Conservation (phyloP, 2,113 vertebrate genomes). For the Corydoras maculifer region DNA sequence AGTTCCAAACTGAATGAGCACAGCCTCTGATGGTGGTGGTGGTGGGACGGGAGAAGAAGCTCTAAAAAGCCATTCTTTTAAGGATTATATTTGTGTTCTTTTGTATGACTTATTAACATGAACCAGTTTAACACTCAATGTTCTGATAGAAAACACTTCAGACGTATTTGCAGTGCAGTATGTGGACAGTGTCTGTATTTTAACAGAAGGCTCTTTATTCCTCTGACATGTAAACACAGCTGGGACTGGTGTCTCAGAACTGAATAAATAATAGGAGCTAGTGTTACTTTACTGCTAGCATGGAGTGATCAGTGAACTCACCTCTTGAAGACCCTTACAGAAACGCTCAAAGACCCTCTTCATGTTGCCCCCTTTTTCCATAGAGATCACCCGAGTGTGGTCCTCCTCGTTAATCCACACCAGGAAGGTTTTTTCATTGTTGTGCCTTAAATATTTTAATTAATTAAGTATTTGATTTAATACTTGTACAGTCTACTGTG, state of each 20-base stretch:
- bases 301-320: conserved; percentile 30
- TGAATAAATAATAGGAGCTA: conserved; percentile 21
- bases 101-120: no score
- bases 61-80: no score
- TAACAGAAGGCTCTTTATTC: conserved; percentile 12
- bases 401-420: conserved; percentile 71
- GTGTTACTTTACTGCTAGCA: conserved; percentile 21
- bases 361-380: conserved; percentile 88
- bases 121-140: no score
- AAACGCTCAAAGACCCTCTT: conserved; percentile 93
- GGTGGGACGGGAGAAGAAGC: no score
- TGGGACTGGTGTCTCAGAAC: conserved; percentile 21
- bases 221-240: background rate
- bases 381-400: conserved; percentile 71
- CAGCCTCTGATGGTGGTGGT: no score
- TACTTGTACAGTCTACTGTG: no score
- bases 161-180: background rate
- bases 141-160: no score
- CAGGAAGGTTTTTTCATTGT: conserved; percentile 68
- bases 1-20: no score
- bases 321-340: conserved; percentile 87
- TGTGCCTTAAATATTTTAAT: conserved; percentile 64
- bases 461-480: background rate
- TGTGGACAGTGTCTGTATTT: conserved; percentile 19
- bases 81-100: no score